Conservation (phyloP, 2,888 invertebrate species). For the Ptychoptera contaminata region DNA sequence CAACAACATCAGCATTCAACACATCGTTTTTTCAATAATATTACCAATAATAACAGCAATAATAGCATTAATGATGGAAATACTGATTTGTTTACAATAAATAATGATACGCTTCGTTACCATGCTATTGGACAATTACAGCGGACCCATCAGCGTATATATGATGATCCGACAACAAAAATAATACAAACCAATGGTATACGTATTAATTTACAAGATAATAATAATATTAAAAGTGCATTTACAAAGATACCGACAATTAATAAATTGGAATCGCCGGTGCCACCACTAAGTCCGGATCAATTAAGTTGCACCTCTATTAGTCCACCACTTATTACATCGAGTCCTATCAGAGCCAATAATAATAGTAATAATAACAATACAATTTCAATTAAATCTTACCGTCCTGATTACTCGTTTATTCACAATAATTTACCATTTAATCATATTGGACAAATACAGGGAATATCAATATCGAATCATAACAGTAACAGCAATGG, state of each 20-base stretch:
- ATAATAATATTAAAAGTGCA: slow-evolving; percentile 40
- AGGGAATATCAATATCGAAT: slow-evolving; percentile 13
- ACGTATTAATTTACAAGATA: too few species aligned
- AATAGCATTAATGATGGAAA: slow-evolving; percentile 1
- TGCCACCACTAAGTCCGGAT: slow-evolving; percentile 62
- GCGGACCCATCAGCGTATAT: slow-evolving; percentile 18
- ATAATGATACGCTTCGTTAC: slow-evolving; percentile 6
- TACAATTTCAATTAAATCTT: slow-evolving; percentile 24
- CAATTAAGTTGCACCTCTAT: slow-evolving; percentile 62
- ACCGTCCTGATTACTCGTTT: slow-evolving; percentile 27
- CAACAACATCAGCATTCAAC: slow-evolving; percentile 18
- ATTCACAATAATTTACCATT: slow-evolving; percentile 22
- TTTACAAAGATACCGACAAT: slow-evolving; percentile 58
- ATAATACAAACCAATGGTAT: too few species aligned
- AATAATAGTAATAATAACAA: not conserved
- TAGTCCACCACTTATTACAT: slow-evolving; percentile 46
- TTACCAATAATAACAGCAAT: not conserved
- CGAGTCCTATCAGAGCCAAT: slow-evolving; percentile 35
- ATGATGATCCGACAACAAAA: slow-evolving; percentile 25
- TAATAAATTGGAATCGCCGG: slow-evolving; percentile 28
- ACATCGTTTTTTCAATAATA: too few species aligned
- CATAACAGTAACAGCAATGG: slow-evolving; percentile 19
- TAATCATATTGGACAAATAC: slow-evolving; percentile 27
- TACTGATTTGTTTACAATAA: not conserved
- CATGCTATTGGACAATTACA: not conserved